These are phyloP conservation scores for Agelastica alni DNA, from an alignment of 2,888 invertebrate species.

Conservation along the genomic window DNA sequence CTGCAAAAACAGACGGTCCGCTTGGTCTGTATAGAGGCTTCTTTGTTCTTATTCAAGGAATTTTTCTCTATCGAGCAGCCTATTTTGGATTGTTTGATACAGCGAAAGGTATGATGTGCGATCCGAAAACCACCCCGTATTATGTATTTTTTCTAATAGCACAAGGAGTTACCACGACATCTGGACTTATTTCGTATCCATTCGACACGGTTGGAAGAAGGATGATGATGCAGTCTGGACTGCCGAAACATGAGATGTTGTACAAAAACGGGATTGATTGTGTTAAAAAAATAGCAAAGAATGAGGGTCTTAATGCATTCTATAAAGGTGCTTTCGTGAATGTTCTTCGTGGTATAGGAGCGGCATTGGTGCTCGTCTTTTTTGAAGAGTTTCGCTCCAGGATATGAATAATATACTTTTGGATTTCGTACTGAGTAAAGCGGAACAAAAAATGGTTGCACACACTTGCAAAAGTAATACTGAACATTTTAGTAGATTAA, in stretches of 20 bases:
- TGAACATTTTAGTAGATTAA: too few species aligned
- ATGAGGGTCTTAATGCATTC: constrained; percentile 69
- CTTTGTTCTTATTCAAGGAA: constrained; percentile 68
- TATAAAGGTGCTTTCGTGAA: constrained; percentile 74
- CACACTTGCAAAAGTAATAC: too few species aligned
- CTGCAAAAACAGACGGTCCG: constrained; percentile 63
- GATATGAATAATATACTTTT: too few species aligned
- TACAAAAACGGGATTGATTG: constrained; percentile 75
- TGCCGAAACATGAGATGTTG: constrained; percentile 63
- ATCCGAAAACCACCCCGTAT: constrained; percentile 63
- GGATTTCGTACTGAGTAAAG: too few species aligned
- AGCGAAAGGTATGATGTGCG: constrained; percentile 65
- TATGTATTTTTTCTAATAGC: constrained; percentile 63
- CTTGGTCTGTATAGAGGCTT: constrained; percentile 69
- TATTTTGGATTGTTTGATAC: constrained; percentile 69
- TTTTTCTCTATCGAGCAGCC: constrained; percentile 67
- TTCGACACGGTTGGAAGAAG: constrained; percentile 74
- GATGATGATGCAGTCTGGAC: constrained; percentile 83
- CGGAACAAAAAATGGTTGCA: too few species aligned
- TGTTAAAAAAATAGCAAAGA: constrained; percentile 65
- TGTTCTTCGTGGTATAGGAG: constrained; percentile 66
- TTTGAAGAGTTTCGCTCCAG: constrained; percentile 52
- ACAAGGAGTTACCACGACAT: constrained; percentile 70
- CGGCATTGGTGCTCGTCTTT: constrained; percentile 60
- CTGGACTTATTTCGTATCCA: constrained; percentile 77